These are phyloP conservation scores for Megathymus violae DNA, from an alignment of 1,140 invertebrate genomes.

Conservation along the genomic window DNA sequence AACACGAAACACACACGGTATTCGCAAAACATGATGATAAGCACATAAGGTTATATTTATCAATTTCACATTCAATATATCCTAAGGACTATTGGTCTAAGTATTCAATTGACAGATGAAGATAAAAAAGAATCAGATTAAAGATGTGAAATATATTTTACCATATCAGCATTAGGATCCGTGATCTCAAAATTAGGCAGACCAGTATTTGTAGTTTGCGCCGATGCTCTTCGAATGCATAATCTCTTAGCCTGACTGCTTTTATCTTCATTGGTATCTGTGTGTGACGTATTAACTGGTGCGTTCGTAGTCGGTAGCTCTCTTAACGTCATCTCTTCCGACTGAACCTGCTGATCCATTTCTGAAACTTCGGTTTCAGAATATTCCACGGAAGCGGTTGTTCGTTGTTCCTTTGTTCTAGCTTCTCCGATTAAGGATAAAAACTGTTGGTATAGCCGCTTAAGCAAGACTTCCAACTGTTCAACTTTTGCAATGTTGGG, in stretches of 20 bases:
- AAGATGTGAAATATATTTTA: constrained; percentile 41
- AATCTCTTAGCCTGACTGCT: constrained; percentile 33
- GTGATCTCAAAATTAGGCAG: constrained; percentile 24
- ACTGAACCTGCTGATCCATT: constrained; percentile 27
- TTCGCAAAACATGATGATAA: no score
- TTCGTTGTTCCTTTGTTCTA: constrained; percentile 20
- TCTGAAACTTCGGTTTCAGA: constrained; percentile 33
- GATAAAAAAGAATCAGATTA: no score
- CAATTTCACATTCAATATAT: no score
- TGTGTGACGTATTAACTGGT: constrained; percentile 20
- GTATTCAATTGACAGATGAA: no score
- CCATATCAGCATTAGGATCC: constrained; percentile 47
- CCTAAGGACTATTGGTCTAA: no score
- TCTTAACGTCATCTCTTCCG: constrained; percentile 5
- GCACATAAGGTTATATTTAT: no score
- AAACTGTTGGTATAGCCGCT: constrained; percentile 49
- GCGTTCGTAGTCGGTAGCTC: constrained; percentile 3
- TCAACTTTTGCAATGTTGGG: constrained; percentile 41
- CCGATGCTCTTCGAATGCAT: constrained; percentile 55
- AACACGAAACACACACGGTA: no score
- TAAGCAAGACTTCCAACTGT: constrained; percentile 47
- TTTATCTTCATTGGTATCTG: constrained; percentile 27
- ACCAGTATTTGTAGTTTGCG: constrained; percentile 56
- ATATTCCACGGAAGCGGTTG: constrained; percentile 5
- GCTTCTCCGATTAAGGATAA: constrained; percentile 37